Conservation (phyloP, 2,888 invertebrate species). For the Athalia cordata region DNA sequence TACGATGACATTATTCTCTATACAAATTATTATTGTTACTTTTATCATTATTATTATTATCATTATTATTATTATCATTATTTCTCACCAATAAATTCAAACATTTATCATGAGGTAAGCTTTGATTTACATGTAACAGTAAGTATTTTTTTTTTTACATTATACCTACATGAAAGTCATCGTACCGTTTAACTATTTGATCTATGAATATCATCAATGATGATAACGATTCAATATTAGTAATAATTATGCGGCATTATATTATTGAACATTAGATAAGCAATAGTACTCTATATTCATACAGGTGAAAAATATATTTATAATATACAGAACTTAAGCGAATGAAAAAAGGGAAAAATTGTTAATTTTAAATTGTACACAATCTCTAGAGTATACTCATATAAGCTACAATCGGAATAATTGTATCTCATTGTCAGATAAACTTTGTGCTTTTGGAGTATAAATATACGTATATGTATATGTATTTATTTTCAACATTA, state of each 20-base stretch:
- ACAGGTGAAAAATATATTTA: not conserved
- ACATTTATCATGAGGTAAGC: slow-evolving; percentile 48
- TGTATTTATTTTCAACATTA: not conserved
- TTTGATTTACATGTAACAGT: not conserved
- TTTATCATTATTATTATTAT: slow-evolving; percentile 46
- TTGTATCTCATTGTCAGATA: slow-evolving; percentile 7
- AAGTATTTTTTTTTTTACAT: too few species aligned
- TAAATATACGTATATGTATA: not conserved
- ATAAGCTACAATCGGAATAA: slow-evolving; percentile 1
- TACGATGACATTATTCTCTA: slow-evolving; percentile 48
- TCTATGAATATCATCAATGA: slow-evolving; percentile 24
- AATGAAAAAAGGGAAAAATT: too few species aligned
- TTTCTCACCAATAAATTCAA: slow-evolving; percentile 39
- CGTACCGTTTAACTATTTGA: not conserved
- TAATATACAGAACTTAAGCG: not conserved
- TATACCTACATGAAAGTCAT: too few species aligned
- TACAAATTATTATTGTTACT: slow-evolving; percentile 49
- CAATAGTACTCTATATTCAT: not conserved
- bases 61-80: slow-evolving; percentile 47
- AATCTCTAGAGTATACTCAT: not conserved
- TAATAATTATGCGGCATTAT: slow-evolving; percentile 48
- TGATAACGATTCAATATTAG: slow-evolving; percentile 49
- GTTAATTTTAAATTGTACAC: too few species aligned
- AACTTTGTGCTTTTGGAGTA: slow-evolving; percentile 2
- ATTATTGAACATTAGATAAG: slow-evolving; percentile 2